These are phyloP conservation scores for Frankliniella intonsa DNA, from an alignment of 2,888 invertebrate genomes.

Conservation along the genomic window DNA sequence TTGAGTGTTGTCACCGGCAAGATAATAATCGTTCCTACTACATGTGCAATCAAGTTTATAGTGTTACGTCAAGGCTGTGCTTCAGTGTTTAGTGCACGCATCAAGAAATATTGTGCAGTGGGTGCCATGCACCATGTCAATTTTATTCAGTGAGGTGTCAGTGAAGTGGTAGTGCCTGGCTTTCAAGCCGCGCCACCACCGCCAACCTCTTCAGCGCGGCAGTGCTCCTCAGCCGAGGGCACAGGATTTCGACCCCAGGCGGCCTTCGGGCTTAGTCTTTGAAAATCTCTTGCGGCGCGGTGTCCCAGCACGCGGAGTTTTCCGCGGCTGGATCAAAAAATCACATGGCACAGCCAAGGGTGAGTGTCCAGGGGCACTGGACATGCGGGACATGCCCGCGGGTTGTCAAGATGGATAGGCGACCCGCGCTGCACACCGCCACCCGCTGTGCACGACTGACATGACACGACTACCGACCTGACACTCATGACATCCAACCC, in stretches of 20 bases:
- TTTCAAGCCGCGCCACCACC: background rate
- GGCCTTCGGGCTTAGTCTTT: constrained; percentile 24
- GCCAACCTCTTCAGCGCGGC: background rate
- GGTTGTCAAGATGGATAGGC: constrained; percentile 8
- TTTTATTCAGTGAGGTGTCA: constrained; percentile 11
- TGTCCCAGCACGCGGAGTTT: constrained; percentile 25
- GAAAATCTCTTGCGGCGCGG: constrained; percentile 25
- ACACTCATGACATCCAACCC: background rate
- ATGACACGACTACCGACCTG: background rate
- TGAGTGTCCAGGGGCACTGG: constrained; percentile 9
- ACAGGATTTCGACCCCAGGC: constrained; percentile 7
- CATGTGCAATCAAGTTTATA: background rate
- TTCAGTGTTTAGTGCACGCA: background rate
- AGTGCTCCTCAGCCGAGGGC: constrained; percentile 12
- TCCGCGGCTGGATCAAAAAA: constrained; percentile 24
- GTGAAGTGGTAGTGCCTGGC: background rate
- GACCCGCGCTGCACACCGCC: background rate
- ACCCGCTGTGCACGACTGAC: constrained; percentile 5
- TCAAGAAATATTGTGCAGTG: constrained; percentile 5
- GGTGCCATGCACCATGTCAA: background rate
- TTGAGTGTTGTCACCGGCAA: background rate
- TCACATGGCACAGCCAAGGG: constrained; percentile 23
- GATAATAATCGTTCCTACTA: constrained; percentile 3
- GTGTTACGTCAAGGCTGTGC: no score
- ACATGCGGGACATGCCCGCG: background rate